Percentiles rank a stretch among this genome's conserved stretches.
Evolutionary conservation across 1,140 invertebrate genomes (phyloP).

Genomic region (Brachionus calyciflorus): DNA sequence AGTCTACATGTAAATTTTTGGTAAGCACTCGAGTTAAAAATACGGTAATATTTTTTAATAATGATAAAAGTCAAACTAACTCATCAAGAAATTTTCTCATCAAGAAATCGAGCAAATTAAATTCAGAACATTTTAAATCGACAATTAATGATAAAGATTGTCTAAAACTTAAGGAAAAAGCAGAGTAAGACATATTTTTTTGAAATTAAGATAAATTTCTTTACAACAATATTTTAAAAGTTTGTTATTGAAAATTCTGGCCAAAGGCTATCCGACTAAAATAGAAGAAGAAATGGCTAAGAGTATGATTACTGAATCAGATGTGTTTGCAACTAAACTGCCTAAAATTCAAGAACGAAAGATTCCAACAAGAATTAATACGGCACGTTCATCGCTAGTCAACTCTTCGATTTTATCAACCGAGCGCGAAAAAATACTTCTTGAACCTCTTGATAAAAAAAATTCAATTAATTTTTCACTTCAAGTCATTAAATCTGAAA

Average conservation of each 20-base stretch:
- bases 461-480: slow-evolving; percentile 2
- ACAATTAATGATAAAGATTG: not conserved
- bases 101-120: not conserved
- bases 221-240: not conserved
- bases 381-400: not conserved
- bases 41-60: not conserved
- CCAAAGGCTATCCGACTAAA: not conserved
- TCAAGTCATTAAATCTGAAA: not conserved
- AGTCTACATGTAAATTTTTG: slow-evolving; percentile 9
- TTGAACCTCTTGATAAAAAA: not conserved
- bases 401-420: slow-evolving; percentile 32
- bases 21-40: not conserved
- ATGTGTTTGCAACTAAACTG: not conserved
- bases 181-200: not conserved
- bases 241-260: not conserved
- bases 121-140: not conserved
- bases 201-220: not conserved
- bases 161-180: slow-evolving; percentile 12
- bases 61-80: not conserved
- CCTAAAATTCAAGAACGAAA: slow-evolving; percentile 11
- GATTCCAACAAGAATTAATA: not conserved
- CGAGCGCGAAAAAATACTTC: not conserved
- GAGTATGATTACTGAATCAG: not conserved
- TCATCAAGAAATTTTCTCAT: not conserved
- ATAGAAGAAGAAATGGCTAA: not conserved